Evolutionary conservation across 2,113 vertebrate genomes (phyloP).

Genomic region (Gambusia affinis): DNA sequence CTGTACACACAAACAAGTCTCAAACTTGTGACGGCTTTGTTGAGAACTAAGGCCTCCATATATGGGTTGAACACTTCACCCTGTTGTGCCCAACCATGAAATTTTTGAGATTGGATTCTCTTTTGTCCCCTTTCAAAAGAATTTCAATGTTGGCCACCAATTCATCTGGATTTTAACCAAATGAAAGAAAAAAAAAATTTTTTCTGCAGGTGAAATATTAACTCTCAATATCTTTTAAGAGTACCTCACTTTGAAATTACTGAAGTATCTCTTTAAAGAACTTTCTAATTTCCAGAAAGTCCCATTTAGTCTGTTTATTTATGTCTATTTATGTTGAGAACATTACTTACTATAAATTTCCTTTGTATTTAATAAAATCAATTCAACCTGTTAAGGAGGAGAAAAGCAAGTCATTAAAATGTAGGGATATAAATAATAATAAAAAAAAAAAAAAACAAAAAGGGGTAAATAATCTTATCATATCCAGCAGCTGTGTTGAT

Average conservation of each 20-base stretch:
- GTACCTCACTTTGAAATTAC: slow-evolving; percentile 24
- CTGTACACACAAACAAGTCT: too few relatives aligned
- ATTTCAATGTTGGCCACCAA: too few relatives aligned
- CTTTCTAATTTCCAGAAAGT: slow-evolving; percentile 53
- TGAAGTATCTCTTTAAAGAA: slow-evolving; percentile 31
- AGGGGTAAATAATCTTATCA: slow-evolving; percentile 76
- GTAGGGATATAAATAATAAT: slow-evolving; percentile 71
- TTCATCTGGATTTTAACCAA: too few relatives aligned
- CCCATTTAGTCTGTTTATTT: slow-evolving; percentile 37
- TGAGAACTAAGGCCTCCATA: too few relatives aligned
- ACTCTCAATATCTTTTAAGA: too few relatives aligned
- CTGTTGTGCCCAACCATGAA: too few relatives aligned
- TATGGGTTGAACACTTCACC: too few relatives aligned
- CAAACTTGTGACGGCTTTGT: too few relatives aligned
- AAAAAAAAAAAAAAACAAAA: slow-evolving; percentile 65
- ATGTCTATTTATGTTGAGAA: slow-evolving; percentile 26
- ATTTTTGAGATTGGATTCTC: too few relatives aligned
- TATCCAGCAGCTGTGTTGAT: slow-evolving; percentile 72
- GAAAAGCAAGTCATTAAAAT: slow-evolving; percentile 46
- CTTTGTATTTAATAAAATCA: slow-evolving; percentile 42
- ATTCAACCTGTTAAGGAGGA: slow-evolving; percentile 56
- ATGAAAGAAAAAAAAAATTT: too few relatives aligned
- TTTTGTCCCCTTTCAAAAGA: too few relatives aligned
- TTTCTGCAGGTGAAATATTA: too few relatives aligned
- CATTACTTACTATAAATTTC: slow-evolving; percentile 48